Base-by-base conservation (phyloP, 2,797 vertebrate genomes). In the Acanthurus tractus region DNA sequence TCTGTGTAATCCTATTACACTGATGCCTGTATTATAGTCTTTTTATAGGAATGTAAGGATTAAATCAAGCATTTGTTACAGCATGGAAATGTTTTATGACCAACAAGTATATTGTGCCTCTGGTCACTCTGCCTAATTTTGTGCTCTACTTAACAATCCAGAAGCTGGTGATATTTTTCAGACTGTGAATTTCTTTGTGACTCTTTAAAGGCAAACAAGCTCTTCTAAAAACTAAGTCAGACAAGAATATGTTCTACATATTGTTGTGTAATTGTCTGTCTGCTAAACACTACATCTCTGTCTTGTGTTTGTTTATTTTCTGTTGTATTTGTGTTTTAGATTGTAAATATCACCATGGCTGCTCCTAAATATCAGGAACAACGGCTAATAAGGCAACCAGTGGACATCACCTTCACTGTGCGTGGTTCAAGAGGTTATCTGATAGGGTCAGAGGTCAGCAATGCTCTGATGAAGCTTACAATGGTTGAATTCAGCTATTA, bases 401-500 rank as follows among this genome's bases (percentile, higher is more conserved):
- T 99, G 75, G 96, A 96, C 65, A 92, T 99, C 63, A 93, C 96
- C 77, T 99, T 98, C 76, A 96, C 95, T 0, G 86, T 98, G n/a
- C 94, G 65, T 20, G 93, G 95, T 36, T 49, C 84, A 0, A 79
- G 57, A 0, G 96, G 97, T 55, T 97, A 96, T 82, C 84, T 98
- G 74, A 93, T 94, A 0, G 98, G 98, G 2, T 97, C 97, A 0
- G 95, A 97, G 87, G 96, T 99, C 90, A 99, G 98, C 46, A 93
- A 95, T 68, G 93, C 95, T 63, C 94, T 99, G 64, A 94, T 97
- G 83, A 96, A 96, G 85, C 93, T 99, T 81, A 97, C 95, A 0
- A 86, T 96, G 89, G 98, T 99, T 86, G 98, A 99, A 81, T 99
- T 98, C 95, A 99, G 97, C 90, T 99, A 97, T 92, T 99, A 98